A percentile compares a stretch with the other conserved stretches of the same genome.
These are phyloP conservation scores for Palloptera scutellata DNA, from an alignment of 2,888 invertebrate species.

Conservation along the genomic window DNA sequence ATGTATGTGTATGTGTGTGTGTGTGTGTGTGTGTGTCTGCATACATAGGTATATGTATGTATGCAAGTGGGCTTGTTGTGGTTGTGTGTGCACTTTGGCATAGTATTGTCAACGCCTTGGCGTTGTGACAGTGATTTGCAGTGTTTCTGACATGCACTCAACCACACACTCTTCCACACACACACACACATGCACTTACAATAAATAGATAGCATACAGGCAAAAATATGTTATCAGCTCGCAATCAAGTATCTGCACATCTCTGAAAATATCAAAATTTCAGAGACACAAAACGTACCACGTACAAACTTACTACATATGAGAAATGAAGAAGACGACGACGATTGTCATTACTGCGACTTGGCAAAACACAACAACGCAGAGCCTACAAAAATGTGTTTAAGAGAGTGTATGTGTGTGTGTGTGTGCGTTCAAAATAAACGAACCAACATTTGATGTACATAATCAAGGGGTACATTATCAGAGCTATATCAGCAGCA, in stretches of 20 bases:
- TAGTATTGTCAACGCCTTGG: conserved; percentile 6
- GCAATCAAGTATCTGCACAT: conserved; percentile 14
- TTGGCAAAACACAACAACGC: no score
- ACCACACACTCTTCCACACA: neutral
- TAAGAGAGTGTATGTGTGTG: no score
- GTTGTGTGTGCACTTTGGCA: neutral
- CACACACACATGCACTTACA: neutral
- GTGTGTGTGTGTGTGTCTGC: no score
- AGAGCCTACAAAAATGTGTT: no score
- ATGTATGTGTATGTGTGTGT: no score
- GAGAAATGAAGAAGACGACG: neutral
- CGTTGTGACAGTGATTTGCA: neutral
- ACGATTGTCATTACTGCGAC: neutral
- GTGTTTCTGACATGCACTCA: conserved; percentile 8
- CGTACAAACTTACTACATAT: no score
- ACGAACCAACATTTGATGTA: no score
- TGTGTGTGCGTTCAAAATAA: no score
- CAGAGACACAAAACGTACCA: neutral
- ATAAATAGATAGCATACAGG: neutral
- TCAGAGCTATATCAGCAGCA: no score
- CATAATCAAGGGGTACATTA: no score
- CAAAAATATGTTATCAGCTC: neutral
- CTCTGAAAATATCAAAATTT: conserved; percentile 3
- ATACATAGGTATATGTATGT: no score
- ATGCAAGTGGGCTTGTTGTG: no score